A percentile compares a stretch with the other conserved stretches of the same genome.
phyloP scores from a whole-genome alignment of 2,888 invertebrate genomes.

The Chalcis sispes region DNA sequence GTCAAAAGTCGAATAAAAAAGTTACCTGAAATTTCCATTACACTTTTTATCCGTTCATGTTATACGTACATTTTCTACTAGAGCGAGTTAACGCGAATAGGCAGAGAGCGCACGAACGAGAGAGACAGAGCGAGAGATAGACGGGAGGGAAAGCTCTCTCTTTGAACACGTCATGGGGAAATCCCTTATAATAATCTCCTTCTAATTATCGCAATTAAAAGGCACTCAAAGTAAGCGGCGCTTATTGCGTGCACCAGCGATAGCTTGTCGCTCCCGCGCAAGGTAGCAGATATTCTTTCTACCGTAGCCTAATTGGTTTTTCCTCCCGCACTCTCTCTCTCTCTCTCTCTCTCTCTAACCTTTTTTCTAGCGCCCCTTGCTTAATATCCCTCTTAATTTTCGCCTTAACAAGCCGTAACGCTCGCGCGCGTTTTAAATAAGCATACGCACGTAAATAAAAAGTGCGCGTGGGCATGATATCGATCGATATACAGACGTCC shows the following conservation, averaged over 20 bases:
- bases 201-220: slow-evolving; percentile 55
- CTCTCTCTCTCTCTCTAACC: neutral
- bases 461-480: no score
- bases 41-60: slow-evolving; percentile 12
- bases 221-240: slow-evolving; percentile 49
- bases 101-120: neutral
- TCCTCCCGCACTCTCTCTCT: neutral
- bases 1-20: neutral
- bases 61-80: neutral
- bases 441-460: slow-evolving; percentile 3
- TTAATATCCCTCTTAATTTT: slow-evolving; percentile 46
- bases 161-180: slow-evolving; percentile 33
- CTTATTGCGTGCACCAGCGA: slow-evolving; percentile 38
- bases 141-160: neutral
- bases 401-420: slow-evolving; percentile 18
- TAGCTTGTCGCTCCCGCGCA: slow-evolving; percentile 27
- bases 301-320: slow-evolving; percentile 3
- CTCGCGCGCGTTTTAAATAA: neutral
- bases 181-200: slow-evolving; percentile 53
- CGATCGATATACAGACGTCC: no score
- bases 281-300: slow-evolving; percentile 23
- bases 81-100: no score
- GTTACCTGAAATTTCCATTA: slow-evolving; percentile 20
- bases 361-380: neutral
- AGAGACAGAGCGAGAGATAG: neutral